These are phyloP conservation scores for Cossypha heuglini DNA, from an alignment of 2,797 vertebrate species.

Conservation along the genomic window DNA sequence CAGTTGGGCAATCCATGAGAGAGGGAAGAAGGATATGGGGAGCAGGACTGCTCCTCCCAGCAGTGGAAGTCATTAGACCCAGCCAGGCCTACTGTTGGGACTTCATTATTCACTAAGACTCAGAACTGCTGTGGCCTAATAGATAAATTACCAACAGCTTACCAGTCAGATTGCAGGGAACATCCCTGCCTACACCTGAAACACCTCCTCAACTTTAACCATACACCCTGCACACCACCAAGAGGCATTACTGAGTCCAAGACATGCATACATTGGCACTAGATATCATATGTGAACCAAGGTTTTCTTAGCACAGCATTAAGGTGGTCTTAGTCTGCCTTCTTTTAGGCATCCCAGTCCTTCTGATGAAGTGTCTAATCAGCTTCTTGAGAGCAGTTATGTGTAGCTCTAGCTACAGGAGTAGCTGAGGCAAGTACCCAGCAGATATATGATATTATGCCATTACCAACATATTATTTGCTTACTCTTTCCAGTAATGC, in stretches of 20 bases:
- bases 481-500: background rate
- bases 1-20: background rate
- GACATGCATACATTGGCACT: background rate
- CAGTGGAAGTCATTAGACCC: rapidly evolving
- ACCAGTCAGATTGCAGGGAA: background rate
- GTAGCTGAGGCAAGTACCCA: background rate
- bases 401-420: background rate
- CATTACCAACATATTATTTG: background rate
- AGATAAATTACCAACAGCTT: background rate
- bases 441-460: background rate
- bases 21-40: background rate
- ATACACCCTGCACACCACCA: background rate
- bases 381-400: background rate
- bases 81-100: background rate
- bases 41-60: background rate
- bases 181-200: background rate
- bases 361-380: background rate
- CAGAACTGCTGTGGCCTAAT: background rate
- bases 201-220: background rate
- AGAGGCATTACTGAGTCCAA: background rate
- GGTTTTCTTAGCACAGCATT: background rate
- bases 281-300: background rate
- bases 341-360: background rate
- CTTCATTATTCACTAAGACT: background rate
- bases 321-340: background rate